Percentiles rank a stretch among this genome's conserved stretches.
Conservation (phyloP, 1,140 invertebrate species). For the Hyles vespertilio region DNA sequence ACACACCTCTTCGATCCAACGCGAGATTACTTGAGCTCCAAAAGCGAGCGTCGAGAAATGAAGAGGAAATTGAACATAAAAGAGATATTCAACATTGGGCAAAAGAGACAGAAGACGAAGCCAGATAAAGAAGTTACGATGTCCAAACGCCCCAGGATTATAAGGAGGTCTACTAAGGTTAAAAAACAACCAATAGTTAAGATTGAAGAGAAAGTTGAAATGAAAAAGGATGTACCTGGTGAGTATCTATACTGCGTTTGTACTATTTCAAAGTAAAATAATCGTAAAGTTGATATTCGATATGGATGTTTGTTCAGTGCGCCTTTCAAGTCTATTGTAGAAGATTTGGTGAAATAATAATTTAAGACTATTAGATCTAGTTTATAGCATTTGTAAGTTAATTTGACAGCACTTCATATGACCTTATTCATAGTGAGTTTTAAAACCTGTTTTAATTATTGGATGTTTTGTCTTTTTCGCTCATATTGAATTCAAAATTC, state of each 20-base stretch:
- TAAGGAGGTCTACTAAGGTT: constrained; percentile 22
- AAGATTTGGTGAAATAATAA: too few relatives aligned
- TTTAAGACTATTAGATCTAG: too few relatives aligned
- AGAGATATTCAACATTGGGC: constrained; percentile 79
- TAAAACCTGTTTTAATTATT: too few relatives aligned
- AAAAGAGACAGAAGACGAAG: constrained; percentile 61
- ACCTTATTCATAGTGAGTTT: too few relatives aligned
- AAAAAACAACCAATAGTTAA: constrained; percentile 20
- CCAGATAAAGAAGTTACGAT: constrained; percentile 20
- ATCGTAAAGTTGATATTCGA: too few relatives aligned
- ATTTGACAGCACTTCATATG: too few relatives aligned
- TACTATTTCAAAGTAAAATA: too few relatives aligned
- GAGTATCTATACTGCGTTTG: constrained; percentile 2
- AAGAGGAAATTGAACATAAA: constrained; percentile 83
- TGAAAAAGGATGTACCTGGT: constrained; percentile 28
- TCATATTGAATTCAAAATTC: too few relatives aligned
- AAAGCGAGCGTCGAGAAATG: constrained; percentile 82
- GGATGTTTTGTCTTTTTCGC: too few relatives aligned
- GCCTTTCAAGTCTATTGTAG: too few relatives aligned
- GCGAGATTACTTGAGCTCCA: constrained; percentile 74
- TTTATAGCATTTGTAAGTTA: too few relatives aligned
- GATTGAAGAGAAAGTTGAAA: constrained; percentile 17
- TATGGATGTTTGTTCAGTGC: too few relatives aligned
- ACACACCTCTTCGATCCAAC: constrained; percentile 72
- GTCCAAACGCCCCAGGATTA: constrained; percentile 17